Percentiles rank a stretch among this genome's conserved stretches.
phyloP scores from a whole-genome alignment of 2,113 vertebrate genomes.

The Eublepharis macularius region DNA sequence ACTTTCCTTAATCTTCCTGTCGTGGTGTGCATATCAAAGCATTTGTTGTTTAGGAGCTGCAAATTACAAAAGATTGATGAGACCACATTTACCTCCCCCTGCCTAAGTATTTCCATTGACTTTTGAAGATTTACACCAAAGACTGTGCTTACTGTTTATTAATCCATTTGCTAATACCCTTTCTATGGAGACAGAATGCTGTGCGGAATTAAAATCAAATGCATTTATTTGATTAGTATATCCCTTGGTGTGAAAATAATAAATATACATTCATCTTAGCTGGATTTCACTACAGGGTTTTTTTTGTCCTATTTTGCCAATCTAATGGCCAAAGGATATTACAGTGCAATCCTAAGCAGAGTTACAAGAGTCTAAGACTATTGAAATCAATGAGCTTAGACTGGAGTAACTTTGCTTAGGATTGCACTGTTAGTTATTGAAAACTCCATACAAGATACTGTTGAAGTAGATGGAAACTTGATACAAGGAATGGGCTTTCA shows the following conservation, averaged over 20 bases:
- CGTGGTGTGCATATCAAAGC: neutral
- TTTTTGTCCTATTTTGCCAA: neutral
- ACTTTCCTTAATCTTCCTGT: slow-evolving; percentile 6
- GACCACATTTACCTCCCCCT: neutral
- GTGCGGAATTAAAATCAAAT: neutral
- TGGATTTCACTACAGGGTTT: neutral
- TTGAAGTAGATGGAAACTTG: neutral
- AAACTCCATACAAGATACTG: neutral
- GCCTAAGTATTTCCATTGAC: slow-evolving; percentile 12
- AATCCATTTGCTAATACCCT: slow-evolving; percentile 10
- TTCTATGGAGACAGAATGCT: neutral
- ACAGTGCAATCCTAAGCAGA: too few species aligned
- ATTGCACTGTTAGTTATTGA: neutral
- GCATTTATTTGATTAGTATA: neutral
- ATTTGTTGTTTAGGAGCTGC: neutral
- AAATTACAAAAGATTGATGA: neutral
- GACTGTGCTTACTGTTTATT: neutral
- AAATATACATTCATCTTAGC: neutral
- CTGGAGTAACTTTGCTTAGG: too few species aligned
- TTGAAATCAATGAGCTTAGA: too few species aligned
- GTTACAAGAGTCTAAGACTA: too few species aligned
- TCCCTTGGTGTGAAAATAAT: neutral
- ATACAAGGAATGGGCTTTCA: neutral
- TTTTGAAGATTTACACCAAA: neutral
- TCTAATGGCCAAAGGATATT: neutral